phyloP scores from a whole-genome alignment of 2,797 vertebrate genomes.

The Cercopithecus hamlyni region DNA sequence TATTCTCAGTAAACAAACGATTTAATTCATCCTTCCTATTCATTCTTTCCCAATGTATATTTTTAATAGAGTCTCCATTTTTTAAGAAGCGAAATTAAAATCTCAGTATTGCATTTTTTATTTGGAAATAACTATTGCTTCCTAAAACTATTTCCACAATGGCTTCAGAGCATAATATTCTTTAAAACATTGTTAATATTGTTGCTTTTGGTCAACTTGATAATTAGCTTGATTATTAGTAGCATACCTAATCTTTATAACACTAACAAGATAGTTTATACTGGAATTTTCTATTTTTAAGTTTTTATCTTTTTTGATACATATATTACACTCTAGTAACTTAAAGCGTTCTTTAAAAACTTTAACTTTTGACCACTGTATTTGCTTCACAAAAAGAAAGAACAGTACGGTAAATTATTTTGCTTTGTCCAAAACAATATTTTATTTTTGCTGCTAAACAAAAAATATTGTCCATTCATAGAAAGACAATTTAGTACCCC shows the following conservation, averaged over 20 bases:
- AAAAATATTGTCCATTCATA: constrained; percentile 72
- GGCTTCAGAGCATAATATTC: background rate
- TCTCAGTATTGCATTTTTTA: background rate
- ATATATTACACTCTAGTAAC: constrained; percentile 61
- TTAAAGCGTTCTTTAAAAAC: constrained; percentile 76
- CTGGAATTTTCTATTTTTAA: constrained; percentile 57
- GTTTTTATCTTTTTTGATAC: constrained; percentile 72
- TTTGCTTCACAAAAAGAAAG: constrained; percentile 40
- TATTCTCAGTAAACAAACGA: background rate
- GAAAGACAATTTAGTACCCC: constrained; percentile 60
- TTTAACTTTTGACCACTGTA: constrained; percentile 59
- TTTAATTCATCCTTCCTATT: background rate
- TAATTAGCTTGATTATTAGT: background rate
- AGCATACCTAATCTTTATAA: background rate
- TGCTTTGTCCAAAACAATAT: constrained; percentile 61
- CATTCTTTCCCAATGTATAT: background rate
- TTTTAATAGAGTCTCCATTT: background rate
- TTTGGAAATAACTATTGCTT: background rate
- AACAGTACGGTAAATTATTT: constrained; percentile 72
- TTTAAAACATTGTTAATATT: background rate
- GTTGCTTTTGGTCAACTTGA: background rate
- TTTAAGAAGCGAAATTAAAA: background rate
- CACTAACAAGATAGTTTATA: constrained; percentile 49
- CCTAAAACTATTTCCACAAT: background rate
- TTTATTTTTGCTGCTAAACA: constrained; percentile 67